phyloP scores from a whole-genome alignment of 2,113 vertebrate genomes.

The Brachyhypopomus occidentalis region DNA sequence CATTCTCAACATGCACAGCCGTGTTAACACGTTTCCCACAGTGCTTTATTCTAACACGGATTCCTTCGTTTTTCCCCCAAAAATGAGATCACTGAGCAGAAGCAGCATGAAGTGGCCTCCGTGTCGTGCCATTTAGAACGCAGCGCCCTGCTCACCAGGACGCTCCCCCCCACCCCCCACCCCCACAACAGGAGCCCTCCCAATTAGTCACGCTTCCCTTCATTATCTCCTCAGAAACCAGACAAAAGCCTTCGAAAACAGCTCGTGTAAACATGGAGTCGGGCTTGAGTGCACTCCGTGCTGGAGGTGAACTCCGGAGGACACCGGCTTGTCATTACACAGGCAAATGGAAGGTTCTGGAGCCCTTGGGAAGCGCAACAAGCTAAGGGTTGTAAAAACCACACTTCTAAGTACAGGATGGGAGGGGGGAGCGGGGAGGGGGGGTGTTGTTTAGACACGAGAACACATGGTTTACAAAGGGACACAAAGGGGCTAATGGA shows the following conservation, averaged over 20 bases:
- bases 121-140: neutral
- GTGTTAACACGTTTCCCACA: no score
- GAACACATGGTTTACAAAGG: neutral
- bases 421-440: neutral
- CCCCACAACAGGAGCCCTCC: neutral
- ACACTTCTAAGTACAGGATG: constrained; percentile 1
- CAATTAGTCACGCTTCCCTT: constrained; percentile 30
- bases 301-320: constrained; percentile 37
- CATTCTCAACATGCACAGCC: no score
- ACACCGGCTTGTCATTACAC: constrained; percentile 59
- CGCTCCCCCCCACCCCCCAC: neutral
- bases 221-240: constrained; percentile 45
- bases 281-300: constrained; percentile 39
- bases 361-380: constrained; percentile 62
- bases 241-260: constrained; percentile 29
- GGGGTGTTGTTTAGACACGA: constrained; percentile 1
- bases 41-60: no score
- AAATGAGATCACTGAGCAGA: no score
- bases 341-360: constrained; percentile 66
- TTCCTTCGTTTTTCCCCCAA: no score
- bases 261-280: constrained; percentile 41
- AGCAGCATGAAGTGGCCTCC: no score
- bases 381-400: constrained; percentile 59
- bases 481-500: neutral
- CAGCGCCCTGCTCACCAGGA: neutral